phyloP scores from a whole-genome alignment of 2,888 invertebrate species.

The Plebejus melissa region DNA sequence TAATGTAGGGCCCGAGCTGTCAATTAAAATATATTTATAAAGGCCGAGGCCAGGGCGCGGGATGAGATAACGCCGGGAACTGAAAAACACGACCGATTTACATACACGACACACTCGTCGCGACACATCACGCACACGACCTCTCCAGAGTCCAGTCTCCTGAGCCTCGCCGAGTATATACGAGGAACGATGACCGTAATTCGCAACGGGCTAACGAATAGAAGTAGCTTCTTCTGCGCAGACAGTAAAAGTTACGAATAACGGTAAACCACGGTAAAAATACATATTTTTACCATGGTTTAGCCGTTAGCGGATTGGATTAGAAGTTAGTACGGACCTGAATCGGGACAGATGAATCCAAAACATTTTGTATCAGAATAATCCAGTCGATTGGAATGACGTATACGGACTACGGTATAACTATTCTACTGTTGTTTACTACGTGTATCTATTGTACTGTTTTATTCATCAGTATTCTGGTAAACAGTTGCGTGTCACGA shows the following conservation, averaged over 20 bases:
- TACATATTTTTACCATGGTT: too few relatives aligned
- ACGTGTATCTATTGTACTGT: too few relatives aligned
- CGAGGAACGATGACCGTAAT: neutral
- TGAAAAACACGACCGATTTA: constrained; percentile 12
- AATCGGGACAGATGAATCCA: too few relatives aligned
- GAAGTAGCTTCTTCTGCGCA: neutral
- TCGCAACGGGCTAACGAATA: neutral
- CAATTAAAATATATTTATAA: constrained; percentile 42
- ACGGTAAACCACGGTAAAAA: neutral
- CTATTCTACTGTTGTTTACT: too few relatives aligned
- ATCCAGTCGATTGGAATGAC: too few relatives aligned
- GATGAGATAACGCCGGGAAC: constrained; percentile 20
- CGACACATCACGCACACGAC: constrained; percentile 1
- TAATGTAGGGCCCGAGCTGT: constrained; percentile 36
- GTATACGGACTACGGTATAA: too few relatives aligned
- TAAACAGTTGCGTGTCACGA: neutral
- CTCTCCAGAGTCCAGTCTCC: neutral
- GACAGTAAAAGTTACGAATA: neutral
- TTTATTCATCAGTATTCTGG: neutral
- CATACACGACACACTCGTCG: neutral
- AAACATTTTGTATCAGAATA: too few relatives aligned
- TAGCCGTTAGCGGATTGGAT: too few relatives aligned
- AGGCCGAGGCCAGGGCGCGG: constrained; percentile 27
- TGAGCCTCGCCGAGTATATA: neutral
- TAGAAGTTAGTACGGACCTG: too few relatives aligned